Base-by-base conservation (phyloP, 53 echinoderm and acorn worm genomes). In the Actinopyga echinites region DNA sequence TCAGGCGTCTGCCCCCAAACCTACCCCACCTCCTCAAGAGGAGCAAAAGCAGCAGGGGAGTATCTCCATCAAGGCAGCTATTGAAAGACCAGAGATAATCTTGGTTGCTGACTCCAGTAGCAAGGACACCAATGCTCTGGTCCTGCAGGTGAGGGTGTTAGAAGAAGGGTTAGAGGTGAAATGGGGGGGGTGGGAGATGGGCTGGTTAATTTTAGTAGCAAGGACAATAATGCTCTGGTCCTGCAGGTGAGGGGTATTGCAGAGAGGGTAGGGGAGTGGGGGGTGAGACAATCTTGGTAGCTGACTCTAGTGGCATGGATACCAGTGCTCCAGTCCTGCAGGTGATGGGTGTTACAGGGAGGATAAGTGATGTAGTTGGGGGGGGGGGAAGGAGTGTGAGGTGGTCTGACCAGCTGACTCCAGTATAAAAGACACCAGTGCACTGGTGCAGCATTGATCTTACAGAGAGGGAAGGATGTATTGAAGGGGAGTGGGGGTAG, bases 1-100 rank as follows among this genome's bases (percentile, higher is more conserved):
- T 31, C 60, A 74, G 77, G 30, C 75, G 3, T 43, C 71, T 22
- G 54, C 58, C 40, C 40, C 87, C 17, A 66, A 49, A 49, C 49
- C 74, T 32, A 38, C 88, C 0, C 28, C 82, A n/a, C 17, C 82
- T 3, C 74, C 71, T 40, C 53, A n/a, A 6, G 84, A 83, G 32
- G 57, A 63, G 21, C 85, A 57, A 11, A 36, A 64, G 4, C 62
- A 83, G n/a, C 74, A 84, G 79, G 88, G 88, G 29, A 86, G 85
- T 38, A 91, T 93, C 80, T 83, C 81, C 56, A 89, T 99, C 79
- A 87, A 90, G 69, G 94, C 94, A 10, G 62, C 81, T 26, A 74
- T 99, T 30, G 89, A 94, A 66, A 85, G 89, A 20, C 99, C 99
- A 2, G 99, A 99, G 90, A 99, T 99, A 6, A 80, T 99, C 33